phyloP scores from a whole-genome alignment of 2,888 invertebrate species.

The Lasioglossum oenotherae region DNA sequence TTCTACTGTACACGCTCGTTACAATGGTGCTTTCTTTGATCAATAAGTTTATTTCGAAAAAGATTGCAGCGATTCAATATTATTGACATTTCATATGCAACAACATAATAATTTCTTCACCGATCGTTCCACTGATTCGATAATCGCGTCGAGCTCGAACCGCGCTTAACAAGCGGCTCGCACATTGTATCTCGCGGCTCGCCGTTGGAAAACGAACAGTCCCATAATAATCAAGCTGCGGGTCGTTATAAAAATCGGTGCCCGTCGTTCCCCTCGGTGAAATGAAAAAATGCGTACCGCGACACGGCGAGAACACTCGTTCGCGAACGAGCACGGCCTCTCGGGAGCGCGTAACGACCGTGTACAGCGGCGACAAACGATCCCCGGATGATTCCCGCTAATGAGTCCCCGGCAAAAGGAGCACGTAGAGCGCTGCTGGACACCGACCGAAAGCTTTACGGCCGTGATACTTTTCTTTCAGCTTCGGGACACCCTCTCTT shows the following conservation, averaged over 20 bases:
- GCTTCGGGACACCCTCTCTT: not conserved
- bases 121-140: not conserved
- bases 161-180: not conserved
- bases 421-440: constrained; percentile 10
- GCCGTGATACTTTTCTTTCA: constrained; percentile 30
- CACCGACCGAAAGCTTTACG: constrained; percentile 28
- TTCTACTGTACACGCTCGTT: not conserved
- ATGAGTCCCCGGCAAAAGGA: constrained; percentile 32
- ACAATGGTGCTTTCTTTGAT: too few relatives aligned
- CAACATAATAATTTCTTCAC: not conserved
- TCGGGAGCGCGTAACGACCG: constrained; percentile 30
- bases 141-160: not conserved
- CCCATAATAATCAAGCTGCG: constrained; percentile 4
- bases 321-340: constrained; percentile 11
- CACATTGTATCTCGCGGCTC: not conserved
- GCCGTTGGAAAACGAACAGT: not conserved
- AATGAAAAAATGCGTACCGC: constrained; percentile 18
- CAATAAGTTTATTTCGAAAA: not conserved
- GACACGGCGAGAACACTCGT: constrained; percentile 30
- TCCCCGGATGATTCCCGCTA: constrained; percentile 34
- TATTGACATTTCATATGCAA: not conserved
- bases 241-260: constrained; percentile 16
- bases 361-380: constrained; percentile 27
- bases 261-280: constrained; percentile 14
- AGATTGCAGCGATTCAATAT: not conserved